A percentile compares a stretch with the other conserved stretches of the same genome.
Evolutionary conservation across 2,888 invertebrate genomes (phyloP).

Genomic region (Drosophila trichaetosa): DNA sequence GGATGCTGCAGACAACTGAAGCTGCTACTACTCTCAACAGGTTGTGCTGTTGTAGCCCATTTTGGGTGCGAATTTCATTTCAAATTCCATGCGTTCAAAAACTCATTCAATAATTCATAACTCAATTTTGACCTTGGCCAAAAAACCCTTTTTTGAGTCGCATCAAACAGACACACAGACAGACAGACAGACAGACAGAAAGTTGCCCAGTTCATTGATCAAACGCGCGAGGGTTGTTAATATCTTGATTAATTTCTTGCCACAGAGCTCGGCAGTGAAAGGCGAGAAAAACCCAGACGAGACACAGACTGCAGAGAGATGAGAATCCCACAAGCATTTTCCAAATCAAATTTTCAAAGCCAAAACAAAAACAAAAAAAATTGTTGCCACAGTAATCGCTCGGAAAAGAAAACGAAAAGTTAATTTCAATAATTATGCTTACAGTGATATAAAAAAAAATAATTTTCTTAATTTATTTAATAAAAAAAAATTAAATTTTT

Average conservation of each 20-base stretch:
- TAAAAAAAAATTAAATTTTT: too few species aligned
- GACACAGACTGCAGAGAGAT: slow-evolving; percentile 8
- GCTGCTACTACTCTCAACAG: slow-evolving; percentile 19
- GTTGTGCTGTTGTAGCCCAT: slow-evolving; percentile 3
- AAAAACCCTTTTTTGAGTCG: slow-evolving; percentile 40
- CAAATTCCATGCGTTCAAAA: slow-evolving; percentile 62
- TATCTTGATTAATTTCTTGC: slow-evolving; percentile 76
- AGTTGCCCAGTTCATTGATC: slow-evolving; percentile 32
- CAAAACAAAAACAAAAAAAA: slow-evolving; percentile 17
- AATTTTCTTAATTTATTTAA: too few species aligned
- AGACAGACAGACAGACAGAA: slow-evolving; percentile 2
- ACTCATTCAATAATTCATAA: slow-evolving; percentile 74
- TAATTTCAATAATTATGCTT: background rate
- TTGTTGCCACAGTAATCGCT: slow-evolving; percentile 1
- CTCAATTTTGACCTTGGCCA: slow-evolving; percentile 68
- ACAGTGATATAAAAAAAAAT: background rate
- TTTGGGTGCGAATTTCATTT: slow-evolving; percentile 46
- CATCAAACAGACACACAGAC: slow-evolving; percentile 1
- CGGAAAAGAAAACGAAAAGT: background rate
- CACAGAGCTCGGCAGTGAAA: slow-evolving; percentile 44
- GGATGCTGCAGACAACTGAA: background rate
- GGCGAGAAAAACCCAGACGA: slow-evolving; percentile 41
- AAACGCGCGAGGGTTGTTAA: slow-evolving; percentile 65
- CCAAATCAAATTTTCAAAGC: slow-evolving; percentile 73
- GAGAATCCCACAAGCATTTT: slow-evolving; percentile 63